Base-by-base conservation (phyloP, 2,797 vertebrate species). In the Enteromius anoplus region DNA sequence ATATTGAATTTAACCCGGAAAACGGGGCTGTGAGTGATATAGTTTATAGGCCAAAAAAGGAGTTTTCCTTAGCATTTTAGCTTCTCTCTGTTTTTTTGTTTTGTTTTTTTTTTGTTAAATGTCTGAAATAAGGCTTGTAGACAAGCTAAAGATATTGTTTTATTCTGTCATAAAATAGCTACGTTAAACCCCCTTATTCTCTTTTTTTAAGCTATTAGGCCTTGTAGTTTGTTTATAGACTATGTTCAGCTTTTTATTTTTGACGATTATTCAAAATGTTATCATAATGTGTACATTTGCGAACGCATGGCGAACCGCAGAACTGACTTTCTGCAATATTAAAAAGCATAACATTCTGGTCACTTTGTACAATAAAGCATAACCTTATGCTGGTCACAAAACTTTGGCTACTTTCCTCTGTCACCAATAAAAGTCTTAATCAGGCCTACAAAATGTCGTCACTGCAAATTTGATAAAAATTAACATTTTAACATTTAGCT, bases 61-160 rank as follows among this genome's bases (percentile, higher is more conserved):
- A 10, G 51, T n/a, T 55, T 58, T 58, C 23, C 10, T 73, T 72
- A 71, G 69, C 69, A 32, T 70, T 70, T 70, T 32, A 51, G 17
- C 47, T 45, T 45, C 42, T 45, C 42, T 45, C 1, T 12, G 2
- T 45, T 45, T 42, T 10, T 12, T 45, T 45, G 3, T 9, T 9
- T 40, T 1, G 2, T 42, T 12, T 42, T 10, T 11, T 19, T n/a
- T 45, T 70, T 1, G 45, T 49, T 19, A 32, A 51, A 53, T 53
- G 29, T 5, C 10, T 73, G 47, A 73, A 34, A 73, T 34, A 21
- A 34, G 15, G 15, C 17, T 51, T 32, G 8, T 62, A 4, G 53
- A 60, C 58, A 26, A 64, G 14, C 6, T 64, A 15, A 32, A 53
- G 2, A n/a, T 5, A 34, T 5, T 11, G 6, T 75, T 75, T 21